Percentiles rank a stretch among this genome's conserved stretches.
These are phyloP conservation scores for Danio kyathit DNA, from an alignment of 2,797 vertebrate species.

Conservation along the genomic window DNA sequence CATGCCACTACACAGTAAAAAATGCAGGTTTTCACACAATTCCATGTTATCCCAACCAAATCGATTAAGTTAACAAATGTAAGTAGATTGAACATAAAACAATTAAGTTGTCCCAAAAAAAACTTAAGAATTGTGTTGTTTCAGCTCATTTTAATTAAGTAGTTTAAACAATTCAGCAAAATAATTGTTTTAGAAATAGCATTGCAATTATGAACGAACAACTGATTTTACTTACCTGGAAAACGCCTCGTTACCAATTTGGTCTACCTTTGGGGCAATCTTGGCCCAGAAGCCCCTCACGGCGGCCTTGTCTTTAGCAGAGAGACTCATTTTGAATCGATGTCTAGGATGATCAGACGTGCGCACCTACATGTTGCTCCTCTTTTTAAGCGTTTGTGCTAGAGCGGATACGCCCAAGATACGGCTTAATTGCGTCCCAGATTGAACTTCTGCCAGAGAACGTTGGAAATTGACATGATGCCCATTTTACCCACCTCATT, in stretches of 20 bases:
- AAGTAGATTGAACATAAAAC: no score
- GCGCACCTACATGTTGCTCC: not conserved
- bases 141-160: no score
- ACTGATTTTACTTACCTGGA: slow-evolving; percentile 65
- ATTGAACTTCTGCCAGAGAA: slow-evolving; percentile 53
- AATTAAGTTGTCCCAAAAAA: no score
- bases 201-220: not conserved
- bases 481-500: not conserved
- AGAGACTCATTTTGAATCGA: slow-evolving; percentile 65
- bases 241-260: slow-evolving; percentile 65
- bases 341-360: not conserved
- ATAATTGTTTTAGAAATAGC: no score
- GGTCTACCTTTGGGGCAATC: slow-evolving; percentile 17
- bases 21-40: not conserved
- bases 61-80: no score
- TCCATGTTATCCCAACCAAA: no score
- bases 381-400: slow-evolving; percentile 48
- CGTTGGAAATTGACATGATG: slow-evolving; percentile 17
- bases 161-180: no score
- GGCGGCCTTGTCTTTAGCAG: slow-evolving; percentile 66
- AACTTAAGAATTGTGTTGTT: no score
- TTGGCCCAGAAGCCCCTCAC: slow-evolving; percentile 65
- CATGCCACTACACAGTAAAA: not conserved
- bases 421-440: slow-evolving; percentile 30
- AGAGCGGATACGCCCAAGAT: slow-evolving; percentile 49